Conservation (phyloP, 2,888 invertebrate species). For the Labia minor region DNA sequence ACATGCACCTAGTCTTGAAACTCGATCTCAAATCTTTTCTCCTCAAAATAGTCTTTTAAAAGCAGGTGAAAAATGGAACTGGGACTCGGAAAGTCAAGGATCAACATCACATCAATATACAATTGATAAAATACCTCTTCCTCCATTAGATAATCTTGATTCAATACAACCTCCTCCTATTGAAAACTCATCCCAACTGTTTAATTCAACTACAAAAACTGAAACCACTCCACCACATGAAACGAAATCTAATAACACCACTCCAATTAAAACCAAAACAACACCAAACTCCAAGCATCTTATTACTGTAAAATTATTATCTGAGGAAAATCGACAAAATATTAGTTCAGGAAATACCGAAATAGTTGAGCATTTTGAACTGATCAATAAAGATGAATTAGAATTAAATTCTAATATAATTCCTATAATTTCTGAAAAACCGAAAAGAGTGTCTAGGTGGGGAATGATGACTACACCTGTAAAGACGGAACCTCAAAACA, state of each 20-base stretch:
- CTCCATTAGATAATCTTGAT: neutral
- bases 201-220: neutral
- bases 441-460: constrained; percentile 24
- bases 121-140: neutral
- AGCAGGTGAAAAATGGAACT: constrained; percentile 3
- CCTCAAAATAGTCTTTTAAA: neutral
- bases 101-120: neutral
- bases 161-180: neutral
- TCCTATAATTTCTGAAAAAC: neutral
- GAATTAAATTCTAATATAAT: constrained; percentile 4
- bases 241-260: neutral
- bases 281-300: constrained; percentile 16
- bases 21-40: neutral
- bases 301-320: constrained; percentile 23
- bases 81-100: neutral
- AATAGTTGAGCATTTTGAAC: constrained; percentile 5
- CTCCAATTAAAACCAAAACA: neutral
- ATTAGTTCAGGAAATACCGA: neutral
- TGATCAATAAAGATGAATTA: neutral
- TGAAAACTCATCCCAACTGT: neutral
- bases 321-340: constrained; percentile 15
- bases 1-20: neutral
- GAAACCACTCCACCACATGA: neutral
- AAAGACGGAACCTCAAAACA: neutral
- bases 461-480: constrained; percentile 22